phyloP scores from a whole-genome alignment of 64 coral and sea anemone genomes.

The Porites australiensis region DNA sequence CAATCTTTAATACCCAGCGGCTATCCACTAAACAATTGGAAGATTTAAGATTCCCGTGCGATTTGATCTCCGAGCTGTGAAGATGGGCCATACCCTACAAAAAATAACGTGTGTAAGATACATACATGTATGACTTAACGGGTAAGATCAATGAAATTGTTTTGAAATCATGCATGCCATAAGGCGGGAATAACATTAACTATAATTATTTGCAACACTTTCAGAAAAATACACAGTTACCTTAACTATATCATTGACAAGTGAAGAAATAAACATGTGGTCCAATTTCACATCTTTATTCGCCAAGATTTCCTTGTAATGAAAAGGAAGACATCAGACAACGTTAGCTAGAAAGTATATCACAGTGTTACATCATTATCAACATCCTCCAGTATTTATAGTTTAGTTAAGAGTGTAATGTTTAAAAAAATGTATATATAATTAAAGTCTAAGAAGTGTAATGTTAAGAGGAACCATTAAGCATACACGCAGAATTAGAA shows the following conservation, averaged over 20 bases:
- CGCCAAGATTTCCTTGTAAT: constrained; percentile 82
- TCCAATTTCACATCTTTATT: constrained; percentile 96
- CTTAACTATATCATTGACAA: constrained; percentile 90
- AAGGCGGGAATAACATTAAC: too few relatives aligned
- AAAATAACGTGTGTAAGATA: not conserved
- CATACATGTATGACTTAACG: too few relatives aligned
- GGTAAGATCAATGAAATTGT: too few relatives aligned
- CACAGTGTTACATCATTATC: too few relatives aligned
- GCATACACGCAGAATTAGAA: too few relatives aligned
- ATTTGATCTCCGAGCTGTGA: constrained; percentile 90
- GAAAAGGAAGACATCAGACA: not conserved
- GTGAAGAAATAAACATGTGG: constrained; percentile 91
- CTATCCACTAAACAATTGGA: constrained; percentile 96
- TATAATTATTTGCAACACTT: too few relatives aligned
- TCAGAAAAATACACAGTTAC: constrained; percentile 12
- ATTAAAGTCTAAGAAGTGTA: too few relatives aligned
- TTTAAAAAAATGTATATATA: too few relatives aligned
- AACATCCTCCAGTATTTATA: too few relatives aligned
- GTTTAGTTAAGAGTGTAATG: too few relatives aligned
- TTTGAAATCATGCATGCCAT: too few relatives aligned
- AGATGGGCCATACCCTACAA: constrained; percentile 92
- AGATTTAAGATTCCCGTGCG: constrained; percentile 94
- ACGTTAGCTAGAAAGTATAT: not conserved
- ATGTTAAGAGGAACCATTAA: too few relatives aligned
- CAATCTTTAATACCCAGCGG: constrained; percentile 96